phyloP scores from a whole-genome alignment of 2,797 vertebrate genomes.

The Lindbergichthys nudifrons region DNA sequence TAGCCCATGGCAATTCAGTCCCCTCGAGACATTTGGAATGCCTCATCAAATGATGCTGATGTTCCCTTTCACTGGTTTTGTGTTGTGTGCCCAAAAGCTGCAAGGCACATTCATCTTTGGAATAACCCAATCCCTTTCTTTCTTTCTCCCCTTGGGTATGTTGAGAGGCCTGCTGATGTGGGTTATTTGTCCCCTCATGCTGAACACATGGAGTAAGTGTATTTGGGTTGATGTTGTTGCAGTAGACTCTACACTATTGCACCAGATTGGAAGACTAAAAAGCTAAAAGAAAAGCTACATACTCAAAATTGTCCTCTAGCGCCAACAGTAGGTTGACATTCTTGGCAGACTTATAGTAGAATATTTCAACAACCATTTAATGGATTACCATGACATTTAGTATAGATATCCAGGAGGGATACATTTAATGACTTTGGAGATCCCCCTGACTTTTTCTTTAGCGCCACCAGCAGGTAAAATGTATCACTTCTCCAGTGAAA shows the following conservation, averaged over 20 bases:
- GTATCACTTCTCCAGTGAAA: background rate
- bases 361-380: background rate
- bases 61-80: conserved; percentile 85
- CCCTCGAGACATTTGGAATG: conserved; percentile 81
- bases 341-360: background rate
- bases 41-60: conserved; percentile 87
- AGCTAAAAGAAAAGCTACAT: conserved; percentile 9
- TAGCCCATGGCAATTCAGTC: conserved; percentile 80
- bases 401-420: background rate
- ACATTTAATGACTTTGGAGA: background rate
- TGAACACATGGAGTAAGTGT: conserved; percentile 69
- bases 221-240: conserved; percentile 70
- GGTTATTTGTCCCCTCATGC: conserved; percentile 80
- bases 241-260: conserved; percentile 43
- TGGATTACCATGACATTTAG: background rate
- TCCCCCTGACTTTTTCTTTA: background rate
- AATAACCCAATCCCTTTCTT: conserved; percentile 82
- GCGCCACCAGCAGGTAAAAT: background rate
- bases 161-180: conserved; percentile 78
- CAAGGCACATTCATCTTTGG: conserved; percentile 85
- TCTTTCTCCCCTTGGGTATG: conserved; percentile 74
- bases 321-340: background rate
- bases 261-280: conserved; percentile 36
- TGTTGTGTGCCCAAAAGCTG: conserved; percentile 87
- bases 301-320: background rate